Conservation (phyloP, 1,140 invertebrate genomes). For the Solen grandis region DNA sequence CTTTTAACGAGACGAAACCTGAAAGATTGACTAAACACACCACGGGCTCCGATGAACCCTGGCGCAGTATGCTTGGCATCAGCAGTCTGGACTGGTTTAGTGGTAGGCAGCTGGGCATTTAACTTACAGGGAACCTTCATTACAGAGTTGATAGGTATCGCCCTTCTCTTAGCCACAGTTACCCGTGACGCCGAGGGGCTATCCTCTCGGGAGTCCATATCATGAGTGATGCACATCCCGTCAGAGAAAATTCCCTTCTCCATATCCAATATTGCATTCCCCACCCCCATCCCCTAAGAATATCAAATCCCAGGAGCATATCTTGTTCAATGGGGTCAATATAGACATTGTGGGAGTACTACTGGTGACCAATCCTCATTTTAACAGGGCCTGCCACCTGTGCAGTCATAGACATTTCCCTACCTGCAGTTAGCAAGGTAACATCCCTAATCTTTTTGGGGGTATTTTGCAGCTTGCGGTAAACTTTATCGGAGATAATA, state of each 20-base stretch:
- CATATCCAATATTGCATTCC: background rate
- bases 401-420: constrained; percentile 8
- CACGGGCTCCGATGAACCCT: background rate
- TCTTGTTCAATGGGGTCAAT: constrained; percentile 26
- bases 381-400: too few species aligned
- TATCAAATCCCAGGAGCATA: too few species aligned
- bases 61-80: background rate
- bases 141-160: constrained; percentile 6
- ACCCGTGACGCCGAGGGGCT: too few species aligned
- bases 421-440: constrained; percentile 13
- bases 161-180: background rate
- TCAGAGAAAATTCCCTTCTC: too few species aligned
- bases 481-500: constrained; percentile 15
- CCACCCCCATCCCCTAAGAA: too few species aligned
- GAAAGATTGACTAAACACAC: constrained; percentile 13
- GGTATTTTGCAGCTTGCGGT: background rate
- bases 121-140: background rate
- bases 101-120: background rate
- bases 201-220: too few species aligned
- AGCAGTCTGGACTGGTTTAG: background rate
- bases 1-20: background rate
- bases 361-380: background rate
- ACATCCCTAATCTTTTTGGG: too few species aligned
- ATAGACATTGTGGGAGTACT: background rate
- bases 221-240: too few species aligned